These are phyloP conservation scores for Ommatoiulus sabulosus DNA, from an alignment of 2,888 invertebrate genomes.

Conservation along the genomic window DNA sequence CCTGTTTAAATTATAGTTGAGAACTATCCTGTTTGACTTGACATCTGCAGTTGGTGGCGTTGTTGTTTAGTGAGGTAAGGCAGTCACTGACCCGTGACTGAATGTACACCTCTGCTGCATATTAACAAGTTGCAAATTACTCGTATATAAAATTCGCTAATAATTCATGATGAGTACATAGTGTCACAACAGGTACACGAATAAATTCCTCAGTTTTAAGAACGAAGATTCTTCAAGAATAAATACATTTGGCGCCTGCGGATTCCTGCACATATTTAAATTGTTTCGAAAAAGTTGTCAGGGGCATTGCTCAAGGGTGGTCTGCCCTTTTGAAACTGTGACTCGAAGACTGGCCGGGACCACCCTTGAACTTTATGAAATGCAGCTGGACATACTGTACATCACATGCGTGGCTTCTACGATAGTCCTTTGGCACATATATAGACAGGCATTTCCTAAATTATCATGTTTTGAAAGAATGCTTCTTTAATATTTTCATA, in stretches of 20 bases:
- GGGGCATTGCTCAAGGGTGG: not conserved
- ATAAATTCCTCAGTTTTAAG: not conserved
- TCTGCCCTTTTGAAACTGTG: not conserved
- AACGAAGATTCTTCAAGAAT: not conserved
- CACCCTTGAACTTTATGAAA: not conserved
- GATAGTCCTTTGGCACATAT: no score
- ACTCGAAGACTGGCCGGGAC: not conserved
- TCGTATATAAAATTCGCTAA: not conserved
- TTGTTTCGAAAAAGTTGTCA: not conserved
- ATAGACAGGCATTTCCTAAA: no score
- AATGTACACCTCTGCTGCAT: not conserved
- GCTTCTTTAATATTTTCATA: no score
- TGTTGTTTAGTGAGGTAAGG: not conserved
- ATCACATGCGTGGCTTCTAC: no score
- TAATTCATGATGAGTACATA: not conserved
- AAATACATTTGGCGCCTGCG: not conserved
- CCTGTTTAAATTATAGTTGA: not conserved
- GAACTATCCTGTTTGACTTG: not conserved
- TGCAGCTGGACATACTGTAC: not conserved
- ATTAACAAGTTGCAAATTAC: constrained; percentile 12
- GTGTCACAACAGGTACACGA: not conserved
- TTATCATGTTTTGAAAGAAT: no score
- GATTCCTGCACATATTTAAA: not conserved
- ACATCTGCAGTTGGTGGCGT: not conserved
- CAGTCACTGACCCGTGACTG: not conserved